Evolutionary conservation across 2,113 vertebrate genomes (phyloP), one percentile per base, ranked within the genome.

Genomic region (Lanius collurio): DNA sequence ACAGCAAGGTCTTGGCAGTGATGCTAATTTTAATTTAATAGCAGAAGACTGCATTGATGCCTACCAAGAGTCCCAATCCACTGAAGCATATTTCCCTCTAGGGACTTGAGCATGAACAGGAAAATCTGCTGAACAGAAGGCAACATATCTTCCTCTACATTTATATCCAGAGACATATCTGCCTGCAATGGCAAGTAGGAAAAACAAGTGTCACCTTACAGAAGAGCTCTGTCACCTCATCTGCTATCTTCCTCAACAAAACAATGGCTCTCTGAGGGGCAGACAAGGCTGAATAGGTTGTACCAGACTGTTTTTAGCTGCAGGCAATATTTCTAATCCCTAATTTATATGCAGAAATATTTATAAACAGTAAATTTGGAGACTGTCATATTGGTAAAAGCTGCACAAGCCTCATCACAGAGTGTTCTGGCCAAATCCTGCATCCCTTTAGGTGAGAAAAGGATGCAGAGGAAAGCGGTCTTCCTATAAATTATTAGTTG

Each of bases 301-400:
- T n/a, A 82, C 27, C 70, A 93, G 84, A 49, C 0, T 85, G 63
- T 8, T 5, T 80, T 79, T 86, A 63, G 87, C 92, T 94, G 74
- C 74, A 83, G 85, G 87, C 35, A 87, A 37, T 67, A 83, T 93
- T 94, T 94, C 57, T 91, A 90, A 97, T 71, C 49, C 59, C 55
- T 71, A 49, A 81, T 94, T 96, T 68, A 89, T 87, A 89, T 75
- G 55, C 74, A 92, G 62, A 95, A 97, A 94, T 94, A 90, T 94
- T 94, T 94, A 80, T 69, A 91, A 93, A 78, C 64, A 52, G 67
- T 69, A 62, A 69, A 76, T 59, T 60, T 35, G 74, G 77, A 80
- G 80, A 79, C 8, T 56, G 67, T 41, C 52, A 63, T 3, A 1
- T 50, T 87, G 76, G 79, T 53, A 83, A 91, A 71, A 68, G 55